phyloP scores from a whole-genome alignment of 1,140 invertebrate genomes.

The Ptiloglossa arizonensis region DNA sequence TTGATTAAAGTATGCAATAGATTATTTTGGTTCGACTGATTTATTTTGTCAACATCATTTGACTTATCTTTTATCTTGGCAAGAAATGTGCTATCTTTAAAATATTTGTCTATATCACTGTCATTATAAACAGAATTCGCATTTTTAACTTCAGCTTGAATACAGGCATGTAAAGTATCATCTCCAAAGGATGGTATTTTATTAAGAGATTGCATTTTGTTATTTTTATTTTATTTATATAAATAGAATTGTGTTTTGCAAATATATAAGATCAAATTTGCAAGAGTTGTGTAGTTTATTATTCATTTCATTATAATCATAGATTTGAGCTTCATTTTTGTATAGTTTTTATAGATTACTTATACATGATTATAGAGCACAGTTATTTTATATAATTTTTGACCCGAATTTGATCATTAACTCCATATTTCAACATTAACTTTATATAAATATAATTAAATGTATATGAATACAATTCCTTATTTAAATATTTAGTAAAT shows the following conservation, averaged over 20 bases:
- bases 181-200: conserved; percentile 64
- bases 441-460: neutral
- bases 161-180: conserved; percentile 54
- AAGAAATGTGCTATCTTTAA: conserved; percentile 33
- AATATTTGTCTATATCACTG: conserved; percentile 58
- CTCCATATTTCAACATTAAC: neutral
- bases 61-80: conserved; percentile 3
- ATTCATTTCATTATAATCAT: neutral
- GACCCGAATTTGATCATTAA: neutral
- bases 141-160: conserved; percentile 44
- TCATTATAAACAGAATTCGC: conserved; percentile 27
- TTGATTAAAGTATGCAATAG: neutral
- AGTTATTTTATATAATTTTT: neutral
- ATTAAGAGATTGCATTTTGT: conserved; percentile 33
- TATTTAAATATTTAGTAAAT: neutral
- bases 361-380: neutral
- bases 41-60: conserved; percentile 8
- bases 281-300: neutral
- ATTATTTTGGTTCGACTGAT: neutral
- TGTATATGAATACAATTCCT: neutral
- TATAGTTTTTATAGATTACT: neutral
- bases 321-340: neutral
- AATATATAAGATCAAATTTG: neutral
- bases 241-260: neutral
- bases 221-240: neutral